Percentiles rank a stretch among this genome's conserved stretches.
phyloP scores from a whole-genome alignment of 2,113 vertebrate species.

The Apteryx owenii region DNA sequence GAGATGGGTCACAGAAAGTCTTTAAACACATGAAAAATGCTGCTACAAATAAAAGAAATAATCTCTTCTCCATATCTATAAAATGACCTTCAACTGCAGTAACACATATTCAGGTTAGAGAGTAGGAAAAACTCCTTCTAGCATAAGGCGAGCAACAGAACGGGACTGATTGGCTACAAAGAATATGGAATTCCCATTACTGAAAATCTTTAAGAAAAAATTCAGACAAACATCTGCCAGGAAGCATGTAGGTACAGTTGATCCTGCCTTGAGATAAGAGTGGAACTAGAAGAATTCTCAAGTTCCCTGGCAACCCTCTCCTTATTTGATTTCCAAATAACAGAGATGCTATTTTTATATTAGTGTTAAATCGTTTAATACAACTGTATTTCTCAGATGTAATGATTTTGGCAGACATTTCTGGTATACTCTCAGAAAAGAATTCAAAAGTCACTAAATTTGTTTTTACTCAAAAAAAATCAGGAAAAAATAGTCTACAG shows the following conservation, averaged over 20 bases:
- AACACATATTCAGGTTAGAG: neutral
- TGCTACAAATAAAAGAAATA: neutral
- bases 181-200: conserved; percentile 7
- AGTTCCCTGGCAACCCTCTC: neutral
- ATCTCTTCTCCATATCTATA: neutral
- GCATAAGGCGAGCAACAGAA: neutral
- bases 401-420: neutral
- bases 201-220: neutral
- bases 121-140: neutral
- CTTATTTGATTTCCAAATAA: neutral
- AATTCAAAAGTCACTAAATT: neutral
- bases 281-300: neutral
- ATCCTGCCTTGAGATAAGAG: neutral
- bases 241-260: neutral
- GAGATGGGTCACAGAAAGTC: neutral
- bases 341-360: neutral
- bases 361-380: neutral
- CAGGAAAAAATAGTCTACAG: neutral
- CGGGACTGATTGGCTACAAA: rapidly evolving
- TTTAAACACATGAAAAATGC: neutral
- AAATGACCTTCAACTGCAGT: neutral
- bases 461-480: neutral
- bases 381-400: neutral
- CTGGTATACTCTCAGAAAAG: neutral
- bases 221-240: neutral